Evolutionary conservation across 2,797 vertebrate species (phyloP), one percentile per base, ranked within the genome.

Genomic region (Protosalanx chinensis): DNA sequence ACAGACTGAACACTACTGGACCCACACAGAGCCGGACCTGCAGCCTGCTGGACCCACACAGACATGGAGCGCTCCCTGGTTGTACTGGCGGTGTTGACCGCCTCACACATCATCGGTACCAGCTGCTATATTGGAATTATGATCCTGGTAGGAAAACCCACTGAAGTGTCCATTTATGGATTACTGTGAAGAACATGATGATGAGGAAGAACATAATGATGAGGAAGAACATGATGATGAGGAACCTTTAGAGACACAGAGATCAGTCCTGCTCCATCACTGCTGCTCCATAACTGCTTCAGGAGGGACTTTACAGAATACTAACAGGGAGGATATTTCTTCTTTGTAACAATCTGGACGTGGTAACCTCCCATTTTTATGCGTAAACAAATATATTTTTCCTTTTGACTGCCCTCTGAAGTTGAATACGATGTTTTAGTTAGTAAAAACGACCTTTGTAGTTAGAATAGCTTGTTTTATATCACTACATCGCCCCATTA

Each of bases 11-110:
- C 58, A 2, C 37, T 37, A 64, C 23, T 27, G 23, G 1, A 27
- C 23, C 23, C 23, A 27, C 23, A 27, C 23, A 27, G 23, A 27
- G 23, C 23, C 1, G 23, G 23, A 27, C 23, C 23, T 27, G 23
- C 32, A 70, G 2, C 68, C 41, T 70, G 73, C 49, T 69, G 64
- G 32, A 37, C 53, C 5, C 5, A 35, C 37, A 15, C 10, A 64
- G 82, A 18, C 75, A 92, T 88, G 88, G 86, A 80, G 64, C 71
- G 0, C 2, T 1, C 2, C 2, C 76, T 86, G 70, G 3, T 81
- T 0, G 64, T 79, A 53, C 32, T 84, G 2, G 75, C 3, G 69
- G 27, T 6, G 20, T 53, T 63, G 73, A 8, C 82, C 68, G 0
- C 10, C 67, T 70, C 75, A 1, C 82, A 84, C 79, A 82, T 85